Percentiles rank a stretch among this genome's conserved stretches.
Conservation (phyloP, 1,140 invertebrate species). For the Chelonus insularis region DNA sequence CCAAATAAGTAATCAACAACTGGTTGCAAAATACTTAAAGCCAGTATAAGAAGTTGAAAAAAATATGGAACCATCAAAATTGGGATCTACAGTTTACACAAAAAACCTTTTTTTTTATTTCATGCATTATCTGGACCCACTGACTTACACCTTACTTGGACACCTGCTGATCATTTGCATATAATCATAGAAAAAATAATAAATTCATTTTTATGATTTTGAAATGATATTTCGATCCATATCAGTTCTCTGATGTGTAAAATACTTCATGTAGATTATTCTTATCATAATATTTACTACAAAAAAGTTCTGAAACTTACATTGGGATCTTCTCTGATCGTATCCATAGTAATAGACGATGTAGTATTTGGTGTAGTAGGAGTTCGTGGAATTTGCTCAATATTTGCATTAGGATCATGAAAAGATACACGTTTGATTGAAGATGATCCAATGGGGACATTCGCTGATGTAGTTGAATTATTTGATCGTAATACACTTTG, state of each 20-base stretch:
- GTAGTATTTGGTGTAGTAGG: slow-evolving; percentile 40
- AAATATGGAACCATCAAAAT: background rate
- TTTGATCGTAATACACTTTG: slow-evolving; percentile 58
- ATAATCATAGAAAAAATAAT: no score
- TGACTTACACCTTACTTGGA: slow-evolving; percentile 46
- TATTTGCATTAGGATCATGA: slow-evolving; percentile 68
- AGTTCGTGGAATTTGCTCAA: slow-evolving; percentile 53
- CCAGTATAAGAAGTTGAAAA: no score
- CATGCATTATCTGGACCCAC: background rate
- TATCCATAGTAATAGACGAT: slow-evolving; percentile 61
- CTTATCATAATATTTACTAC: background rate
- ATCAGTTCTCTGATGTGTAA: no score
- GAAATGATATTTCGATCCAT: no score
- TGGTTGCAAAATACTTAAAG: no score
- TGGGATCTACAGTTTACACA: background rate
- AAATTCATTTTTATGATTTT: no score
- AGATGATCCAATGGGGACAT: slow-evolving; percentile 43
- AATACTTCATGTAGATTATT: slow-evolving; percentile 24
- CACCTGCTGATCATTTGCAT: slow-evolving; percentile 47
- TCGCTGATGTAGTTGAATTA: slow-evolving; percentile 49
- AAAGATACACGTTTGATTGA: slow-evolving; percentile 72
- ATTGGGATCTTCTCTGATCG: slow-evolving; percentile 77
- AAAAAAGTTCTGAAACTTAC: slow-evolving; percentile 64
- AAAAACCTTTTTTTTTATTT: slow-evolving; percentile 9
- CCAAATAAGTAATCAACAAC: no score